Evolutionary conservation across 2,797 vertebrate species (phyloP), one percentile per base, ranked within the genome.

Genomic region (Enteromius trimaculatus): DNA sequence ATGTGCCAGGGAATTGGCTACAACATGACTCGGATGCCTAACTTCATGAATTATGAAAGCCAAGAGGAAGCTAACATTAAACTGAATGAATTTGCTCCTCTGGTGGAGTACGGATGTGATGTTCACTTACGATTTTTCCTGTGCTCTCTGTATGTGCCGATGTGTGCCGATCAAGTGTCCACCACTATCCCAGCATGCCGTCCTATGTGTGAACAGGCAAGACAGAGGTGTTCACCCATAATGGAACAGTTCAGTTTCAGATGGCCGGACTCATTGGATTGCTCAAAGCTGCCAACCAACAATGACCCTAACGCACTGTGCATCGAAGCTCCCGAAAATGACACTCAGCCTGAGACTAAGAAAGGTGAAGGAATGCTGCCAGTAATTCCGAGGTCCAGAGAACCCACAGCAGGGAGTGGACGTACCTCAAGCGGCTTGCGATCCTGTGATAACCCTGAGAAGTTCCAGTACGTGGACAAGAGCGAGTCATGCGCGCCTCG

Each of bases 1-100:
- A 96, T 97, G 96, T 97, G 96, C 89, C 95, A 93, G 79, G 96
- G 95, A 68, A 97, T 97, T 74, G 96, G 96, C 84, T 97, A 97
- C 93, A 97, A 97, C 91, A 92, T 96, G 92, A 97, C 96, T 47
- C 92, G 96, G 65, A 95, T 97, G 96, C 96, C 96, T 91, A 97
- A 97, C 92, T 92, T 95, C 71, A 89, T 97, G 93, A 95, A 95
- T 71, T 96, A 97, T 85, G 94, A 95, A 88, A 95, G 92, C 86
- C 96, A 97, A 89, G 91, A 91, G 5, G 96, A 97, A 84, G 96
- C 96, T 7, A 93, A 93, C 21, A 92, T 94, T 69, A 95, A 96
- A 88, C 94, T 97, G 86, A 93, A 94, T 4, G 96, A 96, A 90
- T 97, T 97, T 80, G 93, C 95, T 3, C 95, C 96, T 5, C 90